Evolutionary conservation across 2,113 vertebrate genomes (phyloP).

Genomic region (human): GRCh38 chr7:42223001-42223500

Average conservation of each 20-base stretch:
- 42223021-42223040: slow-evolving; percentile 72
- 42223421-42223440: slow-evolving; percentile 52
- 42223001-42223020: slow-evolving; percentile 45
- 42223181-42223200: slow-evolving; percentile 94
- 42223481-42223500: neutral
- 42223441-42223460: slow-evolving; percentile 61
- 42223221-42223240: slow-evolving; percentile 93
- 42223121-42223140: slow-evolving; percentile 95
- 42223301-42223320: slow-evolving; percentile 71
- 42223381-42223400: slow-evolving; percentile 53
- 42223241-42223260: slow-evolving; percentile 97
- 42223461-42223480: slow-evolving; percentile 30
- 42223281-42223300: slow-evolving; percentile 87
- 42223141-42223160: slow-evolving; percentile 99
- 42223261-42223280: slow-evolving; percentile 96
- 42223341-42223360: neutral
- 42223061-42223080: slow-evolving; percentile 78
- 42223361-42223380: slow-evolving; percentile 25
- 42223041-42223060: slow-evolving; percentile 82
- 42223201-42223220: slow-evolving; percentile 99
- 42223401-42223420: slow-evolving; percentile 49
- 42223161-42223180: slow-evolving; percentile 96
- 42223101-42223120: slow-evolving; percentile 79
- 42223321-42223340: slow-evolving; percentile 30
- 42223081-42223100: slow-evolving; percentile 73